Base-by-base conservation (phyloP, 2,113 vertebrate genomes). In the Mastomys coucha region DNA sequence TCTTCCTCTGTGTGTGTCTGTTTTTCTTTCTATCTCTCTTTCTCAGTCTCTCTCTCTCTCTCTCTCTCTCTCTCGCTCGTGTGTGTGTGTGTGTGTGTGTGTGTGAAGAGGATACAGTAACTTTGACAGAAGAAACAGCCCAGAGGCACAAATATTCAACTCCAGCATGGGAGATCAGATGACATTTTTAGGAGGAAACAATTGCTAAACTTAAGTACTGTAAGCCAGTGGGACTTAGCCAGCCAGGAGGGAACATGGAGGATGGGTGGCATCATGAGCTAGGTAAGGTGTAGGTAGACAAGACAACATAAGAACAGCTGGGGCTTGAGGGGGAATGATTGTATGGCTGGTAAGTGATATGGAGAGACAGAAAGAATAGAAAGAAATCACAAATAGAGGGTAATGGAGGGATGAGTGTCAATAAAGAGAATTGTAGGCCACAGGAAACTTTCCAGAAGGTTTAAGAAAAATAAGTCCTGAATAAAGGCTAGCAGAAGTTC, bases 21-120 rank as follows among this genome's bases (percentile, higher is more conserved):
- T n/a, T 0, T n/a, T 2, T 72, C 0, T 72, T 5, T 70, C 6
- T 69, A 0, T 69, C 28, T 72, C 16, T 72, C 14, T 36, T 0
- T 70, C n/a, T 69, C 67, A 9, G 6, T 31, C 33, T 70, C 13
- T 70, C 31, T 36, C 0, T 70, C 67, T 69, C 1, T 69, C 31
- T 69, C 12, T 69, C 31, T 70, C 31, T 70, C 13, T 72, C 2
- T 72, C 33, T 72, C 16, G 39, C 2, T 39, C 2, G 11, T n/a
- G 1, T 36, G 33, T 70, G 36, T 72, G 36, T 72, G 17, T 72
- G 70, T 72, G 70, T 72, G 16, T 73, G 17, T 39, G 36, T 73
- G 70, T 39, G 19, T 5, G 51, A 22, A 63, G 33, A 42, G 39
- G n/a, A 39, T 75, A 14, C 19, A 28, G 33, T 7, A 33, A 45